Conservation (phyloP, 2,797 vertebrate species). For the Tapera naevia region DNA sequence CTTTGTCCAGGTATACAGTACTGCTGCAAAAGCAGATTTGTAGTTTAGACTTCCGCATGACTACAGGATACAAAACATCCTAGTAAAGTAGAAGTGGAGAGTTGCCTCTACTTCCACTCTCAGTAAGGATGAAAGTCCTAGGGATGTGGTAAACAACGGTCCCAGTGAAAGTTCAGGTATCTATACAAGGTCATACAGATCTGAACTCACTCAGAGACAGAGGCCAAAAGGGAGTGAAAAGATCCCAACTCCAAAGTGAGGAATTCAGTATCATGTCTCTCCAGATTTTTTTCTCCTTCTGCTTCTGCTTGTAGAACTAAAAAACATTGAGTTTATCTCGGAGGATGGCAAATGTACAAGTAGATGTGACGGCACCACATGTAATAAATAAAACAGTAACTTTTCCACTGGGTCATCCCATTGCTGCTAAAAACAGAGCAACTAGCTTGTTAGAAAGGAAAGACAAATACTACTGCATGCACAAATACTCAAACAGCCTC, state of each 20-base stretch:
- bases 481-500: not conserved
- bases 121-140: not conserved
- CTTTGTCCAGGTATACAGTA: not conserved
- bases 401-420: not conserved
- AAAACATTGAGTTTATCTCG: not conserved
- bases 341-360: not conserved
- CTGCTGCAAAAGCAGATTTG: not conserved
- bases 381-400: not conserved
- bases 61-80: not conserved
- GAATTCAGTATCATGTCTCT: not conserved
- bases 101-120: not conserved
- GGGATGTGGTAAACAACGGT: accelerated
- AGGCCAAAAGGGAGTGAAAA: not conserved
- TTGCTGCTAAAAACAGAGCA: not conserved
- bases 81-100: not conserved
- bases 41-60: not conserved
- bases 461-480: not conserved
- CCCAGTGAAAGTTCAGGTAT: not conserved
- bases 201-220: not conserved
- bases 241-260: not conserved
- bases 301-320: not conserved
- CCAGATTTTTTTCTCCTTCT: not conserved
- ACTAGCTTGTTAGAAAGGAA: not conserved
- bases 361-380: not conserved
- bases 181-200: not conserved